Evolutionary conservation across 2,888 invertebrate species (phyloP).

Genomic region (Imbricaverruca yamaguchii): DNA sequence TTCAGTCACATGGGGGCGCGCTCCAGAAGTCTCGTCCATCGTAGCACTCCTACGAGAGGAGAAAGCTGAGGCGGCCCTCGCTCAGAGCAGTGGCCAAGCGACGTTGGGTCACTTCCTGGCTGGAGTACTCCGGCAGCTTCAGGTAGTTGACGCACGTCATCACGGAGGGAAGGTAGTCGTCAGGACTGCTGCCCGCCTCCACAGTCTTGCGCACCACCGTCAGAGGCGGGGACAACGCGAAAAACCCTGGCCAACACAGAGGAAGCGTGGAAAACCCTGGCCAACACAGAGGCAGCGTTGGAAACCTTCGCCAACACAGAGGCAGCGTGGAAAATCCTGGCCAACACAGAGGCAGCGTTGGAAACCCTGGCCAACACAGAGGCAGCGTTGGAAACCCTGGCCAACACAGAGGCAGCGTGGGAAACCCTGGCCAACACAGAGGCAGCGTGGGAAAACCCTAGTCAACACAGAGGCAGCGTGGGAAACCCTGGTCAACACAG

Average conservation of each 20-base stretch:
- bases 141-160: constrained; percentile 99
- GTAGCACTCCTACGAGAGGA: constrained; percentile 65
- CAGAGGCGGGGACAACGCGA: constrained; percentile 86
- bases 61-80: constrained; percentile 97
- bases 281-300: background rate
- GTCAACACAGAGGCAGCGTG: no score
- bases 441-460: no score
- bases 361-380: background rate
- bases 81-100: constrained; percentile 83
- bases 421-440: background rate
- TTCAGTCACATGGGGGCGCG: no score
- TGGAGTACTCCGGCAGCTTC: constrained; percentile 96
- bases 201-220: constrained; percentile 95
- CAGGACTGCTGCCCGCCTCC: constrained; percentile 84
- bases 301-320: background rate
- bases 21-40: background rate
- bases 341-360: background rate
- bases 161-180: constrained; percentile 96
- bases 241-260: constrained; percentile 58
- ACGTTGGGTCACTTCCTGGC: constrained; percentile 82
- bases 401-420: background rate
- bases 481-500: no score
- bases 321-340: no score
- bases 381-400: background rate
- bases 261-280: background rate